Evolutionary conservation across 2,797 vertebrate genomes (phyloP).

Genomic region (Sebastes nivosus): DNA sequence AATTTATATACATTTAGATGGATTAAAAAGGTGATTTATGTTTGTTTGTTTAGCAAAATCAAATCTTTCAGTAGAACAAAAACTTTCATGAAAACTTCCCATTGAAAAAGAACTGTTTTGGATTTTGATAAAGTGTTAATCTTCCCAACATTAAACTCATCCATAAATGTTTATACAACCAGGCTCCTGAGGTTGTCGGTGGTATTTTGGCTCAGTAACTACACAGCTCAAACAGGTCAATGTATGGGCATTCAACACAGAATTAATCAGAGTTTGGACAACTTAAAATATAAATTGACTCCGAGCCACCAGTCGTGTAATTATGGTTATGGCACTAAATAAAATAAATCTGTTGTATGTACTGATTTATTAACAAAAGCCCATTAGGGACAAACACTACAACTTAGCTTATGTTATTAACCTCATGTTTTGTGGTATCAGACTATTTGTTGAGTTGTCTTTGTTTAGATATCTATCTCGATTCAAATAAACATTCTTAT

Average conservation of each 20-base stretch:
- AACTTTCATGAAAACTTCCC: no score
- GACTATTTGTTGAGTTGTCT: neutral
- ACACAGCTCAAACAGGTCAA: neutral
- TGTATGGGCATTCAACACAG: neutral
- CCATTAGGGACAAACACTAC: no score
- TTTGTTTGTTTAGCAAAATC: no score
- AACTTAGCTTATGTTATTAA: neutral
- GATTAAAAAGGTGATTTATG: no score
- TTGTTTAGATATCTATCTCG: neutral
- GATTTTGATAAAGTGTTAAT: neutral
- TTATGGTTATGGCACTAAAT: no score
- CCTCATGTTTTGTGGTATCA: neutral
- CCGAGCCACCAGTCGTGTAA: neutral
- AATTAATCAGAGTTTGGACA: constrained; percentile 6
- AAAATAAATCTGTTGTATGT: no score
- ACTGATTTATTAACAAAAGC: no score
- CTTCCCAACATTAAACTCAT: neutral
- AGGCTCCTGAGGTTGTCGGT: neutral
- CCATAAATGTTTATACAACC: neutral
- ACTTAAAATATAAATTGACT: constrained; percentile 24
- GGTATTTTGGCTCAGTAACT: neutral
- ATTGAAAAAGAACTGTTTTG: no score
- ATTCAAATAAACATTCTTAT: constrained; percentile 7
- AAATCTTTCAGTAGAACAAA: no score
- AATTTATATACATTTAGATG: no score